Evolutionary conservation across 2,113 vertebrate genomes (phyloP).

Genomic region (Elephantulus edwardii): DNA sequence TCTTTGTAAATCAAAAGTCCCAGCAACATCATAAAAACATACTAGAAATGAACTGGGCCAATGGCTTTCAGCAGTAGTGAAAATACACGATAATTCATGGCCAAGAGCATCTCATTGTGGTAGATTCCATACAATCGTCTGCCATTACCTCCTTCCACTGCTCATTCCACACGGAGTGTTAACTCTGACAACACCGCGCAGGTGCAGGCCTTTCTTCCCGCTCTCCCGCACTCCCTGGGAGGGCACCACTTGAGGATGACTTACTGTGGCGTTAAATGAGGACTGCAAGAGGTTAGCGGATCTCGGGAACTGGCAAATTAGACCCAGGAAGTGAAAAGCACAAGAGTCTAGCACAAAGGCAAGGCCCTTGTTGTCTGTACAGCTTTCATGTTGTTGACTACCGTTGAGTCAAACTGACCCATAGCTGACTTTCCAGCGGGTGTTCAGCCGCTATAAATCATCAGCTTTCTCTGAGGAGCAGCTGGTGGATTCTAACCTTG

Average conservation of each 20-base stretch:
- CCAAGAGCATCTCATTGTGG: not conserved
- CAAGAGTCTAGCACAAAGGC: not conserved
- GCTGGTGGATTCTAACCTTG: too few relatives aligned
- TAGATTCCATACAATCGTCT: not conserved
- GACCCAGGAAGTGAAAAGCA: not conserved
- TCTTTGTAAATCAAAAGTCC: conserved; percentile 44
- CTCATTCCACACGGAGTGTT: not conserved
- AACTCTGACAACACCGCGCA: not conserved
- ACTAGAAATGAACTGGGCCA: not conserved
- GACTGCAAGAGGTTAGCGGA: not conserved
- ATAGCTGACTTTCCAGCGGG: too few relatives aligned
- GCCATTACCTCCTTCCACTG: not conserved
- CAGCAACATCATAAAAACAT: not conserved
- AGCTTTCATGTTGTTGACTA: too few relatives aligned
- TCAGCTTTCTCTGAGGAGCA: too few relatives aligned
- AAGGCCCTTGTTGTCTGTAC: not conserved
- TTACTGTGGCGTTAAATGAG: not conserved
- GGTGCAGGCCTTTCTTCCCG: not conserved
- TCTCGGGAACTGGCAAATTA: not conserved
- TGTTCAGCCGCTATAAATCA: too few relatives aligned
- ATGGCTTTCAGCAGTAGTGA: not conserved
- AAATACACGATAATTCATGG: not conserved
- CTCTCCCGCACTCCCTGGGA: not conserved
- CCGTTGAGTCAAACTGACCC: too few relatives aligned
- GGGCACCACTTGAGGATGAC: not conserved